Base-by-base conservation (phyloP, 92 coral and sea anemone genomes). In the Chrysogorgia sp. region DNA sequence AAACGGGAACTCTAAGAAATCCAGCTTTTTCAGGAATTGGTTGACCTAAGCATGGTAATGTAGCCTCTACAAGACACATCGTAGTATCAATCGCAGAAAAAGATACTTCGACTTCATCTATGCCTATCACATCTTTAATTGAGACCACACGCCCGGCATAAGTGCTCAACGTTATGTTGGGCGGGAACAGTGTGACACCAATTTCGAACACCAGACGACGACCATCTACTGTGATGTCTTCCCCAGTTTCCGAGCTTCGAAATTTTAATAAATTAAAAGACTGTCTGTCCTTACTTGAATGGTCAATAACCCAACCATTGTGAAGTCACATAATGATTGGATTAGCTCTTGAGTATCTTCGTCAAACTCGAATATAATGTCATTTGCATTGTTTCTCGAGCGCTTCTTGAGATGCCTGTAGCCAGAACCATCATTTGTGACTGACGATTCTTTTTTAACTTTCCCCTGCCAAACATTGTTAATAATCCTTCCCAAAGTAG, bases 1-100 rank as follows among this genome's bases (percentile, higher is more conserved):
- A 25, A 52, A 49, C 77, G 25, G 77, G 63, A 29, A 71, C 37
- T 34, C 49, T 52, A 3, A 25, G 77, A 52, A 52, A 71, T 3
- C 21, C 28, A 26, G 60, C 12, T 28, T 32, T 52, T 1, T 52
- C 63, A 3, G 40, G 17, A 71, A 71, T 71, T 23, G 25, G 61
- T 30, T 71, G 62, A 37, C 62, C 77, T 48, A 71, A 52, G 45
- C 77, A 71, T 26, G 77, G 77, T 32, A 52, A 22, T 68, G 37
- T 34, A 15, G 62, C 25, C 35, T 71, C 47, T 32, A 71, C 45
- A 52, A 71, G 62, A 52, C 23, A 57, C 43, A 71, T 71, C 35
- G 28, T 45, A 48, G 24, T 32, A 32, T 52, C 62, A 15, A 71
- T 31, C 20, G 40, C 34, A 24, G 21, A 23, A 48, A 33, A 61